Evolutionary conservation across 2,113 vertebrate species (phyloP).

Genomic region (Myotis brandtii): DNA sequence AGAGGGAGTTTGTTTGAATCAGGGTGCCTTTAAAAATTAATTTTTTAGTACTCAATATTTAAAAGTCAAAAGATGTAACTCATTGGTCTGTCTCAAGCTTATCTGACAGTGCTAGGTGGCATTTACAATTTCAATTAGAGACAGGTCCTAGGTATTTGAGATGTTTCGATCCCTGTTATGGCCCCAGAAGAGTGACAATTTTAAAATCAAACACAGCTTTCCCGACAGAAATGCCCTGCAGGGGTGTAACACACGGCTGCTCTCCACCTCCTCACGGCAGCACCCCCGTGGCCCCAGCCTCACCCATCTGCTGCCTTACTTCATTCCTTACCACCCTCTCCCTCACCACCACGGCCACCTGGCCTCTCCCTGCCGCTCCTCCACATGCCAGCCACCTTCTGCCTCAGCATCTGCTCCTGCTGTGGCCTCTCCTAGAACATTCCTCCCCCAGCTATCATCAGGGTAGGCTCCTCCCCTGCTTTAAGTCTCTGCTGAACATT

Average conservation of each 20-base stretch:
- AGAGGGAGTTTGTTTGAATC: neutral
- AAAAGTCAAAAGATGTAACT: neutral
- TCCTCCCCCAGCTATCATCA: neutral
- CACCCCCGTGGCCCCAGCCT: neutral
- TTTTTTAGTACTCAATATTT: neutral
- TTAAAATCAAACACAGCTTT: neutral
- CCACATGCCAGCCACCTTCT: neutral
- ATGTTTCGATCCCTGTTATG: neutral
- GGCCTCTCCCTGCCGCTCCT: neutral
- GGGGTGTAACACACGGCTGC: neutral
- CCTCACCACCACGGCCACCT: neutral
- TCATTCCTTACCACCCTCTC: no score
- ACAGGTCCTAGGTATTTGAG: neutral
- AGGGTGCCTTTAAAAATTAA: neutral
- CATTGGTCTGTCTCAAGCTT: neutral
- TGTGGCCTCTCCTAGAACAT: neutral
- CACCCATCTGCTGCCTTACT: neutral
- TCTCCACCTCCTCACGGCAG: neutral
- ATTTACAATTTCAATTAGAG: neutral
- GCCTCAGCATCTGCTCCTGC: neutral
- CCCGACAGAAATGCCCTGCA: no score
- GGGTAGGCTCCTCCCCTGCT: neutral
- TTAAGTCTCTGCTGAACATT: neutral
- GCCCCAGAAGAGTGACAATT: neutral
- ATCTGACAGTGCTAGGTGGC: no score